Base-by-base conservation (phyloP, 2,797 vertebrate species). In the Cyprinodon diabolis region DNA sequence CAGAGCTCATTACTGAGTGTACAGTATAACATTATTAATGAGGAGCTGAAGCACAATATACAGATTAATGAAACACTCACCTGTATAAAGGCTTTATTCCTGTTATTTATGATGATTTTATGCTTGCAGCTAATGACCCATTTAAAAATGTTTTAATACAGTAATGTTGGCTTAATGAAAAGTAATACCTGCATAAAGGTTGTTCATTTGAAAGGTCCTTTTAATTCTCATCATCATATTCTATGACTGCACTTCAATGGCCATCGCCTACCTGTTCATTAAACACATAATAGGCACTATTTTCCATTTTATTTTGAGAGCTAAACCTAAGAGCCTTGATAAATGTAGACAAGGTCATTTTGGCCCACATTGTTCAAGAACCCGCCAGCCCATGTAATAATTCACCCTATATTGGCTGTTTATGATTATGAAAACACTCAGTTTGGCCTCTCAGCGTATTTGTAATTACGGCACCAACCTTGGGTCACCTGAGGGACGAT, bases 401-500 rank as follows among this genome's bases (percentile, higher is more conserved):
- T 65, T 51, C 62, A 8, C 13, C 51, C 76, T 23, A 63, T 23
- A 54, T 73, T 54, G 72, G 82, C 68, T 66, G 66, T 8, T 79
- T 65, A 37, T 67, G 25, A 52, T 77, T 40, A 69, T 79, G 66
- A 43, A n/a, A 65, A 79, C 1, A 3, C 71, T 23, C 11, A 6
- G 40, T 49, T 68, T 45, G 74, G 81, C 74, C 66, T 71, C 54
- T 56, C 30, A 17, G 30, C 35, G 23, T 40, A 40, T 60, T 68
- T 45, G 79, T 80, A 77, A 88, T 80, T 74, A 82, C 75, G 80
- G 80, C 66, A 75, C 68, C 79, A 80, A 84, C 84, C 75, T 79
- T 60, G 72, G 58, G 17, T 85, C 83, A 90, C 87, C 90, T 82
- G 74, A 79, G 80, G 80, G 56, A 82, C 79, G 76, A 85, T 75